These are phyloP conservation scores for Discoglossus pictus DNA, from an alignment of 2,797 vertebrate genomes.

Conservation along the genomic window DNA sequence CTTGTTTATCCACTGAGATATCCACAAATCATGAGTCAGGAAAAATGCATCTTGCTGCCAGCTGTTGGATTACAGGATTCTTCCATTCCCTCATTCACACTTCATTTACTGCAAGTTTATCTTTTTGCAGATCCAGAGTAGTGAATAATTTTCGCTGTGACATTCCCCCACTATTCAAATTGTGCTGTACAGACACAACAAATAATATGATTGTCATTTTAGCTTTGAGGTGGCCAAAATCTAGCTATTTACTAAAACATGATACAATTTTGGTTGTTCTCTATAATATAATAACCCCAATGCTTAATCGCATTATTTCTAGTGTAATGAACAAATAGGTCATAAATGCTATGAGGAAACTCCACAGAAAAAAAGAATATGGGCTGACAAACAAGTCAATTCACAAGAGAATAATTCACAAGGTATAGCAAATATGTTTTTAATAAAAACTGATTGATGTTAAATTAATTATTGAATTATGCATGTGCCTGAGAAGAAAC, in stretches of 20 bases:
- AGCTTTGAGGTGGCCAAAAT: slow-evolving; percentile 8
- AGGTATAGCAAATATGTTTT: too few species aligned
- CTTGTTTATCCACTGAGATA: slow-evolving; percentile 41
- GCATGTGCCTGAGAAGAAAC: too few species aligned
- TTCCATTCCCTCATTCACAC: slow-evolving; percentile 22
- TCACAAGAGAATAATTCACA: too few species aligned
- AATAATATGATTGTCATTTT: slow-evolving; percentile 20
- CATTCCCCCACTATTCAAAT: neutral
- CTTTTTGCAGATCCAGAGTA: neutral
- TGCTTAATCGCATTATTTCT: too few species aligned
- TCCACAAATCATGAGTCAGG: slow-evolving; percentile 24
- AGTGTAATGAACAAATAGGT: too few species aligned
- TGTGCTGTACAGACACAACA: slow-evolving; percentile 19
- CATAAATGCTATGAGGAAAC: too few species aligned
- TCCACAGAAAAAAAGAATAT: too few species aligned
- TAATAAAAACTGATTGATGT: too few species aligned
- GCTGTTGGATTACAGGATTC: slow-evolving; percentile 18
- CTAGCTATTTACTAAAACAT: slow-evolving; percentile 10
- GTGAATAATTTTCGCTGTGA: neutral
- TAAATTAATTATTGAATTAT: too few species aligned
- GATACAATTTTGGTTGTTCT: slow-evolving; percentile 11
- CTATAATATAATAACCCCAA: too few species aligned
- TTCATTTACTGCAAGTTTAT: neutral
- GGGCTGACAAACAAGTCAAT: too few species aligned
- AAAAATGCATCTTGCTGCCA: slow-evolving; percentile 10